Evolutionary conservation across 2,888 invertebrate species (phyloP).

Genomic region (Noctua comes): DNA sequence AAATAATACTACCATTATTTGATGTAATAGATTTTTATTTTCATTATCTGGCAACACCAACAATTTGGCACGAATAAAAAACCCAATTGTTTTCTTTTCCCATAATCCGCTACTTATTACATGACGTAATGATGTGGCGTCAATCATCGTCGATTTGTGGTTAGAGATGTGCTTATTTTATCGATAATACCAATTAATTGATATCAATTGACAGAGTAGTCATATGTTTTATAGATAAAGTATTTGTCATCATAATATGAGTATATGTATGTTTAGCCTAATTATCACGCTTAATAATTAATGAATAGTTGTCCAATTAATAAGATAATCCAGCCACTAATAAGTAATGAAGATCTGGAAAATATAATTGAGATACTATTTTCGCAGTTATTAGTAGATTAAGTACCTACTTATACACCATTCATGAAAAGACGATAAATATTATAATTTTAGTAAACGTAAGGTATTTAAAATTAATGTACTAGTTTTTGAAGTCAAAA

Average conservation of each 20-base stretch:
- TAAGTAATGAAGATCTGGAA: not conserved
- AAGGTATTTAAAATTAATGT: not conserved
- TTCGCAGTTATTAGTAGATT: not conserved
- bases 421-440: not conserved
- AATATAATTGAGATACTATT: constrained; percentile 1
- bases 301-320: not conserved
- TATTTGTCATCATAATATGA: not conserved
- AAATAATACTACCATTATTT: not conserved
- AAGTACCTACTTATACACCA: not conserved
- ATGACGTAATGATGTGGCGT: constrained; percentile 37
- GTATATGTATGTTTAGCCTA: not conserved
- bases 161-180: constrained; percentile 37
- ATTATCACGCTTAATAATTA: not conserved
- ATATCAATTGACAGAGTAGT: constrained; percentile 11
- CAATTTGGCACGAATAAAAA: constrained; percentile 19
- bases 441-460: not conserved
- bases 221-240: constrained; percentile 12
- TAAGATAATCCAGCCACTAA: not conserved
- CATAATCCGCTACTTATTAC: constrained; percentile 41
- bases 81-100: constrained; percentile 43
- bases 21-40: not conserved
- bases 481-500: not conserved
- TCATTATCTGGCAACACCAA: constrained; percentile 17
- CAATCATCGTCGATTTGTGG: constrained; percentile 50
- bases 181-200: constrained; percentile 33